Base-by-base conservation (phyloP, 1,140 invertebrate genomes). In the Thaumatotibia leucotreta region DNA sequence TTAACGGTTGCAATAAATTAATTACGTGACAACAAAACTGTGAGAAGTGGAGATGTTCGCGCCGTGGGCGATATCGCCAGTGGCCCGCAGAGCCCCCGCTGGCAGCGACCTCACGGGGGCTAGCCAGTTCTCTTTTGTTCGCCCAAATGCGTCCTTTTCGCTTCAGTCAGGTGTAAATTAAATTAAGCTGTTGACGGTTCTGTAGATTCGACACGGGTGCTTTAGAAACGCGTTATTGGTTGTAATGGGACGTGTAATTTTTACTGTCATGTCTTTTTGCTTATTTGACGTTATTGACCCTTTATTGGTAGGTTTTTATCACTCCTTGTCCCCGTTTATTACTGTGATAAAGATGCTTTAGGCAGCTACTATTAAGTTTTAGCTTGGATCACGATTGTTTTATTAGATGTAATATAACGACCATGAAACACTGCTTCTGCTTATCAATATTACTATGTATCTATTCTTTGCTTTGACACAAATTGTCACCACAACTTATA, bases 21-120 rank as follows among this genome's bases (percentile, higher is more conserved):
- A 88, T 89, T 89, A 86, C 73, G 80, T 82, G 83, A 85, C 85
- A 89, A 86, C 85, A 82, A 84, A 82, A 80, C 82, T 79, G 83
- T 88, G 81, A 86, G 84, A 79, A 87, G 79, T 27, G 45, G 9
- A 39, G n/a, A 27, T 52, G 27, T 80, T 80, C 71, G 77, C 84
- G 70, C 80, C 63, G 80, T 75, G 82, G 78, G 77, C 70, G 70
- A 75, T 77, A 74, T 73, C 68, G 69, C 70, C 69, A 69, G 66
- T 45, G 63, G 72, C 64, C 61, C 64, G 72, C 71, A 73, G 77
- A 65, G 73, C 81, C 83, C 86, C 86, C 74, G 86, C 84, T 86
- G 86, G 67, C 50, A 63, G 68, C 63, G 86, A 88, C 84, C 86
- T 86, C 84, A 52, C 52, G 52, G 52, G 52, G 52, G 23, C 52